phyloP scores from a whole-genome alignment of 2,888 invertebrate genomes.

The Tipula lateralis region DNA sequence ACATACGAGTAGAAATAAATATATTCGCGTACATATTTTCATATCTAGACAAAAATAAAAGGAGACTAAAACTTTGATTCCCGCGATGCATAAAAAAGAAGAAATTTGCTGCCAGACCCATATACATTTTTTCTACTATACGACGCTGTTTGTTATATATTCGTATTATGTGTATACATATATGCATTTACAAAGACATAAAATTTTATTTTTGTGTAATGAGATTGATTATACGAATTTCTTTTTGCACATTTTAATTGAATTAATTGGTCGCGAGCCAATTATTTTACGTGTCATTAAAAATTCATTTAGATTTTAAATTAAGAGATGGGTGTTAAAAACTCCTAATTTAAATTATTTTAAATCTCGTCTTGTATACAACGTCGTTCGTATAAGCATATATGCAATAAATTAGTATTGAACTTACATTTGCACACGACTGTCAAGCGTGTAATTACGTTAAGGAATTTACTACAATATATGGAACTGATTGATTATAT shows the following conservation, averaged over 20 bases:
- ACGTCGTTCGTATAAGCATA: neutral
- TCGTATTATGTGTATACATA: neutral
- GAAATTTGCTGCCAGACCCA: neutral
- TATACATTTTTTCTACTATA: neutral
- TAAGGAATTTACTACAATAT: neutral
- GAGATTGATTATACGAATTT: neutral
- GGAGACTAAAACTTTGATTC: neutral
- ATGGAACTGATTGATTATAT: no score
- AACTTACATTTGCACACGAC: neutral
- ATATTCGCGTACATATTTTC: neutral
- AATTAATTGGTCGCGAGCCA: conserved; percentile 14
- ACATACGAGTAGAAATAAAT: neutral
- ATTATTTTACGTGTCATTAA: neutral
- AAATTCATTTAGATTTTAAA: neutral
- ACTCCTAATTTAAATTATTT: neutral
- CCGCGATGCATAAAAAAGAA: neutral
- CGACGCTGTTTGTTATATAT: neutral
- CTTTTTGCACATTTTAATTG: neutral
- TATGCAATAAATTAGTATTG: neutral
- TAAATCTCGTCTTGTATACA: neutral
- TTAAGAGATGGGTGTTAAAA: neutral
- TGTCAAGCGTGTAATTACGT: neutral
- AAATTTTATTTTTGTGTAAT: neutral
- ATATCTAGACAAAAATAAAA: neutral
- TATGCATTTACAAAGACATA: neutral